Evolutionary conservation across 2,888 invertebrate genomes (phyloP).

Genomic region (Ochlodes sylvanus): DNA sequence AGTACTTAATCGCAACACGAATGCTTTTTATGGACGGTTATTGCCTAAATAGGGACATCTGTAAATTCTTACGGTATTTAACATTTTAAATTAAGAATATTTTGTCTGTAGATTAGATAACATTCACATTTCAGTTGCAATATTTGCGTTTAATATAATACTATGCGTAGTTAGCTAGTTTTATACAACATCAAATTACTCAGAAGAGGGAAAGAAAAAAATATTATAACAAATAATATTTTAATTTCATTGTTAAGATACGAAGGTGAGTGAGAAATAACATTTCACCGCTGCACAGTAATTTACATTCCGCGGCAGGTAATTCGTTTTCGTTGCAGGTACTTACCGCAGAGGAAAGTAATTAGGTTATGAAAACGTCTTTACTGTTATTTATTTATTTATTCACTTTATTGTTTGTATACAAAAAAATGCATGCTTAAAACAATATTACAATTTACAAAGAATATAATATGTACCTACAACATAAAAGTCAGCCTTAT

Average conservation of each 20-base stretch:
- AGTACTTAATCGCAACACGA: constrained; percentile 23
- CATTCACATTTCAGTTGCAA: too few relatives aligned
- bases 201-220: not conserved
- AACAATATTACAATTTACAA: too few relatives aligned
- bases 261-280: constrained; percentile 46
- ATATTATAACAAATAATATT: constrained; percentile 13
- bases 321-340: constrained; percentile 39
- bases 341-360: constrained; percentile 31
- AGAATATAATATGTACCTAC: too few relatives aligned
- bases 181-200: too few relatives aligned
- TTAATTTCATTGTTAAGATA: constrained; percentile 36
- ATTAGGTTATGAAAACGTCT: constrained; percentile 21
- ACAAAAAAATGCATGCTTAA: too few relatives aligned
- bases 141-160: too few relatives aligned
- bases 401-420: too few relatives aligned
- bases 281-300: constrained; percentile 44
- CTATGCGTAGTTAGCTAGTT: too few relatives aligned
- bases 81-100: constrained; percentile 2
- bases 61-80: not conserved
- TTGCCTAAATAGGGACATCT: constrained; percentile 15
- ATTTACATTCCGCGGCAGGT: constrained; percentile 47
- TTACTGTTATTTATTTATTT: too few relatives aligned
- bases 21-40: constrained; percentile 27
- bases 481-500: too few relatives aligned
- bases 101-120: not conserved